These are phyloP conservation scores for Aramus guarauna DNA, from an alignment of 2,113 vertebrate genomes.

Conservation along the genomic window DNA sequence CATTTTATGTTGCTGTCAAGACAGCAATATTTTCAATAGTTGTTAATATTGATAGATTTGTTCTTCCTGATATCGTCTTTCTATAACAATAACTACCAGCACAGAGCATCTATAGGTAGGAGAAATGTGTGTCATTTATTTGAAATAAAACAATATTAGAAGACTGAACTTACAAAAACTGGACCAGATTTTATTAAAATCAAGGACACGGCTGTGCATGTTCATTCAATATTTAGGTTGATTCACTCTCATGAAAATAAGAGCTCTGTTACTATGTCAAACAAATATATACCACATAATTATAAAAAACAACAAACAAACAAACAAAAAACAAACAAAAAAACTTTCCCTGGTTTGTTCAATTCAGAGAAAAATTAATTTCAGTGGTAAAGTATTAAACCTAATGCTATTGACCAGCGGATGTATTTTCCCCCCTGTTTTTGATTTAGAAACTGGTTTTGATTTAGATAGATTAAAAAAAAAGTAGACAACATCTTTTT, in stretches of 20 bases:
- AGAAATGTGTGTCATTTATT: not conserved
- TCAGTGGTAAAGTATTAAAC: not conserved
- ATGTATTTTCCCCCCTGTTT: not conserved
- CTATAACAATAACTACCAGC: not conserved
- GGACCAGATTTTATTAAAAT: not conserved
- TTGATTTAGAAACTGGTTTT: not conserved
- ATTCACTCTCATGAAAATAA: not conserved
- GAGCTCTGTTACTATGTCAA: not conserved
- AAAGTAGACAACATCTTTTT: not conserved
- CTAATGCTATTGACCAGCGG: not conserved
- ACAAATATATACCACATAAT: not conserved
- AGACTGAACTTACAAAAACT: not conserved
- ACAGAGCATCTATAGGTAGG: not conserved
- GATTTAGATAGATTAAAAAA: not conserved
- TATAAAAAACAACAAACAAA: not conserved
- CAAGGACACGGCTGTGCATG: not conserved
- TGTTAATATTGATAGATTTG: not conserved
- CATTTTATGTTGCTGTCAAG: not conserved
- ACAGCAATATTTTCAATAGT: not conserved
- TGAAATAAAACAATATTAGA: not conserved
- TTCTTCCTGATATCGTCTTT: not conserved
- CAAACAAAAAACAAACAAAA: too few relatives aligned
- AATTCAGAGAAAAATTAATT: not conserved
- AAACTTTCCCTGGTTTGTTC: not conserved
- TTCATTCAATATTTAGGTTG: not conserved